Conservation (phyloP, 2,113 vertebrate species). For the Otis tarda region DNA sequence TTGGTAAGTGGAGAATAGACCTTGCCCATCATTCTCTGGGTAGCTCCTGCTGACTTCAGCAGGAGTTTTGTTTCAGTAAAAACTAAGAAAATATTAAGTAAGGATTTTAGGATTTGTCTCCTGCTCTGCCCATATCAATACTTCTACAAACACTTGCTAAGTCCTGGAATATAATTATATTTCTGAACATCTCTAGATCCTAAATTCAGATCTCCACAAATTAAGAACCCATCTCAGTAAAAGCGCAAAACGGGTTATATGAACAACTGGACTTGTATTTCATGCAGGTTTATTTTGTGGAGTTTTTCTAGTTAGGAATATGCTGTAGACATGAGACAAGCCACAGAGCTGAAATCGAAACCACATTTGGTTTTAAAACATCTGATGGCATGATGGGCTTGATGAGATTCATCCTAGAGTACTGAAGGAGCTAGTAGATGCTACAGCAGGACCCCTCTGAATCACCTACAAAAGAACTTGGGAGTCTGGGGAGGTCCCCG, state of each 20-base stretch:
- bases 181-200: background rate
- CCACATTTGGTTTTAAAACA: background rate
- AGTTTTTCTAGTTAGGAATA: background rate
- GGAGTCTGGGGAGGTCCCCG: background rate
- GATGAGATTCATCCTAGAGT: background rate
- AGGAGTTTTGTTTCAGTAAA: background rate
- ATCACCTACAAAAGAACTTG: background rate
- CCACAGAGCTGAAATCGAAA: background rate
- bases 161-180: background rate
- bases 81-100: background rate
- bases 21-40: background rate
- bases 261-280: background rate
- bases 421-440: background rate
- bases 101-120: background rate
- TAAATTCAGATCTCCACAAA: background rate
- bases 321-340: background rate
- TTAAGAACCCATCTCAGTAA: background rate
- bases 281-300: background rate
- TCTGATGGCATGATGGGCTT: background rate
- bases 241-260: background rate
- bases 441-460: background rate
- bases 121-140: background rate
- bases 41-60: background rate
- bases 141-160: background rate
- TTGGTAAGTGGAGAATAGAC: background rate